A percentile compares a stretch with the other conserved stretches of the same genome.
phyloP scores from a whole-genome alignment of 2,888 invertebrate genomes.

The Lithophane socia region DNA sequence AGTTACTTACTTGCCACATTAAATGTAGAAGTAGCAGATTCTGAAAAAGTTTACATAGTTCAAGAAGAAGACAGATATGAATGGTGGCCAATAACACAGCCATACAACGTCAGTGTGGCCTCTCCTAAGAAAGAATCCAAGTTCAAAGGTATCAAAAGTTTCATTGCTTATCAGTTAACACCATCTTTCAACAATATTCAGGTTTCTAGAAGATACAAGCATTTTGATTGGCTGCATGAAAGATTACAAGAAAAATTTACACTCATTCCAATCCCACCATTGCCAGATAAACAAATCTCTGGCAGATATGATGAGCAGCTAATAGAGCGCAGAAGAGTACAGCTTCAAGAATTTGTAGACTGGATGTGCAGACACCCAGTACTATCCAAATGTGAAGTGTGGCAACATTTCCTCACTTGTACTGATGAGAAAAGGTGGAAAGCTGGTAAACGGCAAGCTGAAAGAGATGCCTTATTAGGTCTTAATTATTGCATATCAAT shows the following conservation, averaged over 20 bases:
- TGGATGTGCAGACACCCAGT: constrained; percentile 99
- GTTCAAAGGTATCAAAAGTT: constrained; percentile 99
- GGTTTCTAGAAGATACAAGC: constrained; percentile 98
- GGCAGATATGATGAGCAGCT: constrained; percentile 99
- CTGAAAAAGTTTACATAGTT: constrained; percentile 93
- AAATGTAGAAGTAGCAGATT: constrained; percentile 92
- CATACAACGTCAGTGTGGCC: constrained; percentile 96
- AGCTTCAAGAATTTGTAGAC: constrained; percentile 98
- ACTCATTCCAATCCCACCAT: constrained; percentile 98
- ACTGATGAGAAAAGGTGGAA: constrained; percentile 99
- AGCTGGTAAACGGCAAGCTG: constrained; percentile 98
- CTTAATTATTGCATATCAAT: constrained; percentile 97
- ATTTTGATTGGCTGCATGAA: constrained; percentile 99
- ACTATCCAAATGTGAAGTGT: constrained; percentile 96
- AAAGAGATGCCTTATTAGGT: constrained; percentile 97
- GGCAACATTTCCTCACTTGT: constrained; percentile 99
- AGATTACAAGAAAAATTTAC: constrained; percentile 98
- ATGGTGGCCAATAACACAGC: constrained; percentile 94
- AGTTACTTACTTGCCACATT: constrained; percentile 95
- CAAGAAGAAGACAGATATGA: constrained; percentile 93
- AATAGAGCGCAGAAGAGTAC: constrained; percentile 97
- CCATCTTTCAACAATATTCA: constrained; percentile 98
- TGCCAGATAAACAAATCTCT: constrained; percentile 99
- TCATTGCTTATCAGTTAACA: constrained; percentile 98
- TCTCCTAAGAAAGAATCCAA: constrained; percentile 99